Evolutionary conservation across 2,113 vertebrate species (phyloP), one percentile per base, ranked within the genome.

Genomic region (Micromys minutus): DNA sequence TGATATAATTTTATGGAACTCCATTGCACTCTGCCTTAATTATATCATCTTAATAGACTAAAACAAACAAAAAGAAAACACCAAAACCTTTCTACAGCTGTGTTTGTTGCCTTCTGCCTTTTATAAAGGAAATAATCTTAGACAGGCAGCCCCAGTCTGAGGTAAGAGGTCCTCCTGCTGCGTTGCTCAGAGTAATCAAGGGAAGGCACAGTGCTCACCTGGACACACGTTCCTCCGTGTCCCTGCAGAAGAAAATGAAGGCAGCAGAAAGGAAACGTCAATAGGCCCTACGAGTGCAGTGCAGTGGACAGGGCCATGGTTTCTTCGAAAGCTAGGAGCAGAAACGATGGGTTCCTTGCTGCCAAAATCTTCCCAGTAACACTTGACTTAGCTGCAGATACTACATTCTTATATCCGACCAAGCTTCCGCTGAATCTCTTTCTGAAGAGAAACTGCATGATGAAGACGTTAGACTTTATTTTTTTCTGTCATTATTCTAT

Each of bases 111-210:
- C 96, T 97, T 96, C 93, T 95, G 96, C 81, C 72, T 96, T 97
- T 90, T 74, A 83, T 79, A 91, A 93, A 93, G 90, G 87, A 86
- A 92, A 86, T 84, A 93, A 47, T 67, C 90, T 97, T 96, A 97
- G 95, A 92, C 96, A 98, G 97, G 97, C 98, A 98, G 97, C 90
- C 69, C 94, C 97, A 98, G 97, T 93, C 97, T 98, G 98, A 97
- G 98, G 97, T 98, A 98, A 98, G 98, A 98, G 98, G 97, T 95
- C 97, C 96, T 91, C 98, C 98, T 96, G 98, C 98, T 98, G 98
- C 95, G 98, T 94, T 69, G 69, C 96, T 95, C 75, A 86, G 95
- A 81, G 34, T 94, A 97, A 98, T 98, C 98, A 98, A 95, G 93
- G 17, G 92, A 96, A 97, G 95, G 96, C 93, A 5, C 75, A 90